Evolutionary conservation across 2,888 invertebrate species (phyloP).

Genomic region (Ormyrus labotus): DNA sequence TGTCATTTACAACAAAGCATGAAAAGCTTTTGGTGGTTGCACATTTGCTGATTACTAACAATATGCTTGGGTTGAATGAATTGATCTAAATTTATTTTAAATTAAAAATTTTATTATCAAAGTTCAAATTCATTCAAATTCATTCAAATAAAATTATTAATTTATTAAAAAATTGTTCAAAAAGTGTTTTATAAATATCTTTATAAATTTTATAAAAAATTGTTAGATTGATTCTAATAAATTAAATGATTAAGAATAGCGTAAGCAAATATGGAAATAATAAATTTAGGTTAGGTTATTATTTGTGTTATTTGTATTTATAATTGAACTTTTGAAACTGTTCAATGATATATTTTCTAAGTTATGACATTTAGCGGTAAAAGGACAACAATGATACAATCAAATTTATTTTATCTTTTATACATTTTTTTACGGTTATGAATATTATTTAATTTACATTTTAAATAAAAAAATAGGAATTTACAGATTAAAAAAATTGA

Average conservation of each 20-base stretch:
- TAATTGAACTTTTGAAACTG: no score
- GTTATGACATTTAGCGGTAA: no score
- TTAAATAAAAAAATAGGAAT: no score
- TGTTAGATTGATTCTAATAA: background rate
- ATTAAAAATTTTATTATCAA: background rate
- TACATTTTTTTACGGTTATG: background rate
- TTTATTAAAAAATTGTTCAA: background rate
- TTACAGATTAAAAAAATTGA: no score
- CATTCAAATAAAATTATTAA: background rate
- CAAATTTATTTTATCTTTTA: no score
- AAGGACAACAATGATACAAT: no score
- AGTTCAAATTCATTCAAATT: background rate
- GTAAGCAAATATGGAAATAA: background rate
- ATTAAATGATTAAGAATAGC: background rate
- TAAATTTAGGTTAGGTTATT: slow-evolving; percentile 33
- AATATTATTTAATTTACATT: background rate
- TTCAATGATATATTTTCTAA: no score
- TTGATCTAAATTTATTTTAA: background rate
- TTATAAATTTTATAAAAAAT: background rate
- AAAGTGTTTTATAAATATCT: no score
- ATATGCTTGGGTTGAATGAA: slow-evolving; percentile 1
- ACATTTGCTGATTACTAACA: slow-evolving; percentile 4
- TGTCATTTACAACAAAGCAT: background rate
- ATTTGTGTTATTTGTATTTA: slow-evolving; percentile 2
- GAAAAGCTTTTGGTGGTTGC: slow-evolving; percentile 14